Conservation (phyloP, 2,888 invertebrate genomes). For the Eilema depressum region DNA sequence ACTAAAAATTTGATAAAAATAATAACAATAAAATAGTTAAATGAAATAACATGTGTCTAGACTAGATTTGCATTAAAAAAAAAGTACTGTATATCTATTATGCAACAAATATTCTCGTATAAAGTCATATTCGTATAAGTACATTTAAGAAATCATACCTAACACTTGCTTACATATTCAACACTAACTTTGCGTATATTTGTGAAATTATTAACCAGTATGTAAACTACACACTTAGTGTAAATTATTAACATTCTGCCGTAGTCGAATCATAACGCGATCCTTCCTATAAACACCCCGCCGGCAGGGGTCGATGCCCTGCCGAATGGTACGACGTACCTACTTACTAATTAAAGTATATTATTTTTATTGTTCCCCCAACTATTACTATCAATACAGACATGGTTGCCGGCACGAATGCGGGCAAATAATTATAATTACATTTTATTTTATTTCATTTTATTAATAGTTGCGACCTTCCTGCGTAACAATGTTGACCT, state of each 20-base stretch:
- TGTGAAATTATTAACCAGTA: neutral
- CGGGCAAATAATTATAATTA: slow-evolving; percentile 85
- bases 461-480: slow-evolving; percentile 62
- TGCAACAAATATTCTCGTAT: neutral
- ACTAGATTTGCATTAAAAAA: too few species aligned
- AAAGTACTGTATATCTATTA: too few species aligned
- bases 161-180: neutral
- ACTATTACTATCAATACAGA: slow-evolving; percentile 76
- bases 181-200: neutral
- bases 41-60: too few species aligned
- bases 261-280: slow-evolving; percentile 38
- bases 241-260: slow-evolving; percentile 5
- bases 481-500: slow-evolving; percentile 60
- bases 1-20: neutral
- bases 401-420: slow-evolving; percentile 78
- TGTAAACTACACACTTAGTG: neutral
- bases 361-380: slow-evolving; percentile 82
- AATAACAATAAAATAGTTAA: too few species aligned
- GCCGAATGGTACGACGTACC: slow-evolving; percentile 58
- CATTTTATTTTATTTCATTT: slow-evolving; percentile 77
- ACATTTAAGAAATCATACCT: neutral
- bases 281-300: slow-evolving; percentile 46
- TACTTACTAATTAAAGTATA: slow-evolving; percentile 82
- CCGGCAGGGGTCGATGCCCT: slow-evolving; percentile 56
- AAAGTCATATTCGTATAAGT: neutral